These are phyloP conservation scores for Brachycybe producta DNA, from an alignment of 2,888 invertebrate genomes.

Conservation along the genomic window DNA sequence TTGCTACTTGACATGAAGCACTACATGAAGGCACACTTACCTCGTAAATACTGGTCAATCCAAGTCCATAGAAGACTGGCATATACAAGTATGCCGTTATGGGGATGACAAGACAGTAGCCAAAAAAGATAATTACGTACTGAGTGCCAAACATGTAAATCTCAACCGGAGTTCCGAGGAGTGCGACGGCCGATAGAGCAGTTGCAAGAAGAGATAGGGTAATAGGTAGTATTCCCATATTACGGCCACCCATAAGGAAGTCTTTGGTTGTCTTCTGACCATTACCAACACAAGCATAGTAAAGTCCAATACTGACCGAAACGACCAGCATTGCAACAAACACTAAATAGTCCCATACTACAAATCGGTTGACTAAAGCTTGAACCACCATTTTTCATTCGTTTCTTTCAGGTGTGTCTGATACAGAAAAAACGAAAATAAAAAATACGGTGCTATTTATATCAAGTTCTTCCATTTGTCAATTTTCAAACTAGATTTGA, in stretches of 20 bases:
- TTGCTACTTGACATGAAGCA: no score
- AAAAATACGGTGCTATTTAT: no score
- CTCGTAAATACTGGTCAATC: constrained; percentile 75
- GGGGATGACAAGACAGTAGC: constrained; percentile 31
- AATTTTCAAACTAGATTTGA: no score
- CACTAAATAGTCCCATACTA: constrained; percentile 24
- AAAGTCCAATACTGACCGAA: constrained; percentile 24
- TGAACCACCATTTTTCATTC: constrained; percentile 8
- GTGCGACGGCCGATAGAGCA: constrained; percentile 80
- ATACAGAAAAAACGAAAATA: no score
- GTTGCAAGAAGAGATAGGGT: constrained; percentile 63
- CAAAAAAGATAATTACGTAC: constrained; percentile 39
- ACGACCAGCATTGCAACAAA: constrained; percentile 21
- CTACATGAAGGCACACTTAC: no score
- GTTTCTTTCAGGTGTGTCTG: no score
- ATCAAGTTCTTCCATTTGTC: no score
- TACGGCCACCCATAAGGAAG: constrained; percentile 37
- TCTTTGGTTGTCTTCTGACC: constrained; percentile 23
- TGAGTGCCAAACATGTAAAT: constrained; percentile 78
- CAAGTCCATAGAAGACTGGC: constrained; percentile 70
- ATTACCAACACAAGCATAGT: constrained; percentile 23
- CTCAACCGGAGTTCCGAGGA: constrained; percentile 81
- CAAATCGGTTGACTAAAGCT: constrained; percentile 18
- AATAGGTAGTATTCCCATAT: constrained; percentile 76
- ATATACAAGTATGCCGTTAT: constrained; percentile 57